Conservation (phyloP, 2,888 invertebrate species). For the Lamellibrachia satsuma region DNA sequence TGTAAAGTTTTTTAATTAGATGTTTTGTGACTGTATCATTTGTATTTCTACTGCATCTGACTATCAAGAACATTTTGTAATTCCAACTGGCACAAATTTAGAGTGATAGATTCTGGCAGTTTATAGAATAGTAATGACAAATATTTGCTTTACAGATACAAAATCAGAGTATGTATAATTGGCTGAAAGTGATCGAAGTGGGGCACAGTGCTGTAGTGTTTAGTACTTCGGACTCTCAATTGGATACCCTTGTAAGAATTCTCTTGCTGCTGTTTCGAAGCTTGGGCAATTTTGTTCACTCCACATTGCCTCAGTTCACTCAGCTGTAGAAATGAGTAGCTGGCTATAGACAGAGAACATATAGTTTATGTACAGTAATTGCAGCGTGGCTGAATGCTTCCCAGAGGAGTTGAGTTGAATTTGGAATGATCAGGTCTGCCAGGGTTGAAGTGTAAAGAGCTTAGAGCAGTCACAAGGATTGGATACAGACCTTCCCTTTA, state of each 20-base stretch:
- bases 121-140: neutral
- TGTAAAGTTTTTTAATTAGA: neutral
- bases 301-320: neutral
- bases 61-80: neutral
- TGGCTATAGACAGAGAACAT: too few species aligned
- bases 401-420: too few species aligned
- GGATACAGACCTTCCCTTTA: neutral
- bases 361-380: too few species aligned
- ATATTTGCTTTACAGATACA: neutral
- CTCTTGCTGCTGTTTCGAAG: neutral
- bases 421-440: too few species aligned
- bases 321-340: neutral
- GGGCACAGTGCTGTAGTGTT: neutral
- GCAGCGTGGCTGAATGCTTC: too few species aligned
- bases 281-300: neutral
- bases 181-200: neutral
- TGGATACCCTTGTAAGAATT: neutral
- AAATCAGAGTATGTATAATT: neutral
- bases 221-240: neutral
- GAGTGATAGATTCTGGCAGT: neutral
- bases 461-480: too few species aligned
- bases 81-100: neutral
- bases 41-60: too few species aligned
- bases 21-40: neutral
- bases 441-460: too few species aligned